Percentiles rank a stretch among this genome's conserved stretches.
phyloP scores from a whole-genome alignment of 2,888 invertebrate genomes.

The Drosophila pegasa region DNA sequence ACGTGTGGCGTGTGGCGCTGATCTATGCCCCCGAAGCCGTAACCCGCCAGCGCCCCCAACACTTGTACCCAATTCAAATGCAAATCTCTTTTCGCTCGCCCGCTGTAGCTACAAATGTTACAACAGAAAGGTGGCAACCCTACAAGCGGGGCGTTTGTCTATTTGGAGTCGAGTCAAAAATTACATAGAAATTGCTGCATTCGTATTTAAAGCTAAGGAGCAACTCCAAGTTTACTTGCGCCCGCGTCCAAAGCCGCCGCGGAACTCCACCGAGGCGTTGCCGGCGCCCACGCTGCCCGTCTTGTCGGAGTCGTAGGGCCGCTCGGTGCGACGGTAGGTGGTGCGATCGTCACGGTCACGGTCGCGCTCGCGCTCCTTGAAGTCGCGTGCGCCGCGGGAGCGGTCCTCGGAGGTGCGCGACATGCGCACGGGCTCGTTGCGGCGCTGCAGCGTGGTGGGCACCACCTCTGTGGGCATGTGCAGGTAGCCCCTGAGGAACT shows the following conservation, averaged over 20 bases:
- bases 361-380: slow-evolving; percentile 33
- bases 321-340: slow-evolving; percentile 37
- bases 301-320: slow-evolving; percentile 23
- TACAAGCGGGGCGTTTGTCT: slow-evolving; percentile 6
- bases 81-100: slow-evolving; percentile 52
- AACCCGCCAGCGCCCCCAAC: slow-evolving; percentile 31
- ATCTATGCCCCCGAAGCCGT: slow-evolving; percentile 50
- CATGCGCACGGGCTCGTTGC: slow-evolving; percentile 38
- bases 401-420: slow-evolving; percentile 30
- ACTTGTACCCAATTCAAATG: slow-evolving; percentile 65
- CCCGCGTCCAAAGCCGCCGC: slow-evolving; percentile 34
- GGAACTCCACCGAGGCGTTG: slow-evolving; percentile 25
- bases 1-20: slow-evolving; percentile 76
- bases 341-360: slow-evolving; percentile 34
- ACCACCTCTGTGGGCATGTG: slow-evolving; percentile 28
- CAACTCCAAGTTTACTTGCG: slow-evolving; percentile 1
- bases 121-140: slow-evolving; percentile 9
- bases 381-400: slow-evolving; percentile 24
- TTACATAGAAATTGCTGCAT: neutral
- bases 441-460: slow-evolving; percentile 40
- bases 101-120: slow-evolving; percentile 7
- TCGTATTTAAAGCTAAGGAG: too few species aligned
- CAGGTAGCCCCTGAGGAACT: slow-evolving; percentile 33
- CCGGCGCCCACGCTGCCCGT: slow-evolving; percentile 38
- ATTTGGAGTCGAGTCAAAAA: neutral